Conservation (phyloP, 1,140 invertebrate species). For the Dysdera silvatica region DNA sequence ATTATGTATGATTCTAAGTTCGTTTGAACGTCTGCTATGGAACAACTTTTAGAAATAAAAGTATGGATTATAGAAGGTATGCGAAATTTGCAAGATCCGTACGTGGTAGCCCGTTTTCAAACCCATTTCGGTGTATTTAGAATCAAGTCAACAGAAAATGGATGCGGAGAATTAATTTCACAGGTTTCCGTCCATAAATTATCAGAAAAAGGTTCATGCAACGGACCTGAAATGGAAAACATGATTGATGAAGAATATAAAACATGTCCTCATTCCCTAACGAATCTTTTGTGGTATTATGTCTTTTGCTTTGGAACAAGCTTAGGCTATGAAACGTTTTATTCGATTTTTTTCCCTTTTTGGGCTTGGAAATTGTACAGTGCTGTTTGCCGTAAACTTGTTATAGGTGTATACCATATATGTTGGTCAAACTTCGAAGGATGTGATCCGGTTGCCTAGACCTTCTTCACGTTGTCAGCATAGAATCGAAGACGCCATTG, state of each 20-base stretch:
- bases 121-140: constrained; percentile 56
- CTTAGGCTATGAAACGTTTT: constrained; percentile 81
- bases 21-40: too few relatives aligned
- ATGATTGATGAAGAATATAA: too few relatives aligned
- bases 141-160: constrained; percentile 14
- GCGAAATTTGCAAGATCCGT: constrained; percentile 59
- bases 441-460: constrained; percentile 73
- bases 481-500: constrained; percentile 65
- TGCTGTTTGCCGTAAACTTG: constrained; percentile 65
- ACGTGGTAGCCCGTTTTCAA: constrained; percentile 61
- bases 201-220: too few relatives aligned
- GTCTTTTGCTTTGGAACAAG: constrained; percentile 72
- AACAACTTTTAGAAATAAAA: too few relatives aligned
- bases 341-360: constrained; percentile 76
- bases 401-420: constrained; percentile 81
- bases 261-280: too few relatives aligned
- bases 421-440: constrained; percentile 77
- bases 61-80: too few relatives aligned
- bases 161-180: too few relatives aligned
- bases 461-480: constrained; percentile 70
- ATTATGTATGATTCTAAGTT: too few relatives aligned
- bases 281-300: constrained; percentile 85
- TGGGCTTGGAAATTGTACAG: constrained; percentile 88
- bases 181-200: too few relatives aligned
- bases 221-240: too few relatives aligned